Evolutionary conservation across 1,140 invertebrate genomes (phyloP), one percentile per base, ranked within the genome.

Genomic region (Trichoplusia ni): DNA sequence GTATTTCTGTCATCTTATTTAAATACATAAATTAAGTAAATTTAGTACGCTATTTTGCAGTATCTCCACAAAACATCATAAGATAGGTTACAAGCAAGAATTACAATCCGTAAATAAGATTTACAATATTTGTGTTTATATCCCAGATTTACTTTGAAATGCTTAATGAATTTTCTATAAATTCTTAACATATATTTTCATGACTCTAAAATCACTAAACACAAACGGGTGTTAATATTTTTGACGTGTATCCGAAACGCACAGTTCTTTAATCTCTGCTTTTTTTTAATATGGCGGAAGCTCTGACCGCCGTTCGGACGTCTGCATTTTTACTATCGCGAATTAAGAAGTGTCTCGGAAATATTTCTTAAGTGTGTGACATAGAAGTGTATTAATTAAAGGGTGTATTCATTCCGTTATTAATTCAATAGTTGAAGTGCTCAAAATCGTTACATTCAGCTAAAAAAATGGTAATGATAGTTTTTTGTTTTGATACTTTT

Each of bases 401-500:
- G 40, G 68, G 54, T 63, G 65, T 38, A 46, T 71, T 18, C 46
- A 59, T 31, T 58, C 33, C 38, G 31, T 14, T 49, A 21, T 37
- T 44, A 14, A 62, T 63, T 65, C 29, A 59, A 61, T 46, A 60
- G 14, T 49, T 60, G 58, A 67, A 74, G 73, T 78, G 69, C 62
- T 66, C 64, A 64, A 67, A 72, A 75, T 67, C 70, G 38, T 59
- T 65, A 58, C 56, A 75, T 72, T 81, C 73, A 60, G 66, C 62
- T 67, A 66, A 74, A 89, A 90, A 89, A 90, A 90, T 90, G 88
- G 88, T 90, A 90, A 89, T 82, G 84, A 89, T 90, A 89, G 86
- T 90, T 90, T 90, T 90, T 90, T 90, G 88, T 90, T 90, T 90
- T 90, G 88, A 85, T 89, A 90, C 85, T 89, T 89, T 89, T 90